phyloP scores from a whole-genome alignment of 2,888 invertebrate genomes.

The Shargacucullia verbasci region DNA sequence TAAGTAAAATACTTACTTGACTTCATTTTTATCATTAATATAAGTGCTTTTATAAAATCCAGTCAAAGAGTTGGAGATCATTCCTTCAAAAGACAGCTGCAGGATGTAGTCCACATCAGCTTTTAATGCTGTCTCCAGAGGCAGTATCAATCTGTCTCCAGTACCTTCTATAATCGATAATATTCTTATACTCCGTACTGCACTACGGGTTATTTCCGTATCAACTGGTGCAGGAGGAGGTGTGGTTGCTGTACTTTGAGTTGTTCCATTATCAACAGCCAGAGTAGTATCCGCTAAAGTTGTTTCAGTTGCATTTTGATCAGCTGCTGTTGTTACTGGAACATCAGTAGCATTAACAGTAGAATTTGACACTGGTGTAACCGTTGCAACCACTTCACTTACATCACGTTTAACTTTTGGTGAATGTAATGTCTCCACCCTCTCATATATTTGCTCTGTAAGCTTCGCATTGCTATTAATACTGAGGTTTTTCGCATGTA shows the following conservation, averaged over 20 bases:
- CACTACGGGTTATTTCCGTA: constrained; percentile 80
- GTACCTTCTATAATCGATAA: constrained; percentile 69
- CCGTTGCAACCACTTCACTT: constrained; percentile 21
- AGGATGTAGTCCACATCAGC: constrained; percentile 87
- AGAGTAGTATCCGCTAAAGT: constrained; percentile 38
- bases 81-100: constrained; percentile 87
- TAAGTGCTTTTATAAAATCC: constrained; percentile 93
- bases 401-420: constrained; percentile 67
- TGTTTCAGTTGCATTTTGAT: constrained; percentile 26
- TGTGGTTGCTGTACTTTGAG: constrained; percentile 34
- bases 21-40: constrained; percentile 77
- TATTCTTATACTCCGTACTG: constrained; percentile 75
- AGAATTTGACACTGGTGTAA: constrained; percentile 1
- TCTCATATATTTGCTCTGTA: constrained; percentile 84
- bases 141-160: constrained; percentile 77
- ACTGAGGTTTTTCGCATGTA: constrained; percentile 86
- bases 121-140: constrained; percentile 77
- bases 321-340: constrained; percentile 26
- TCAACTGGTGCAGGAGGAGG: constrained; percentile 53
- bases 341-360: constrained; percentile 34
- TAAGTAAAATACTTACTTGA: constrained; percentile 74
- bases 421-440: constrained; percentile 68
- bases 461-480: constrained; percentile 76
- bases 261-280: constrained; percentile 31
- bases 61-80: constrained; percentile 89